Percentiles rank a stretch among this genome's conserved stretches.
phyloP scores from a whole-genome alignment of 2,797 vertebrate genomes.

The Cuniculus paca region DNA sequence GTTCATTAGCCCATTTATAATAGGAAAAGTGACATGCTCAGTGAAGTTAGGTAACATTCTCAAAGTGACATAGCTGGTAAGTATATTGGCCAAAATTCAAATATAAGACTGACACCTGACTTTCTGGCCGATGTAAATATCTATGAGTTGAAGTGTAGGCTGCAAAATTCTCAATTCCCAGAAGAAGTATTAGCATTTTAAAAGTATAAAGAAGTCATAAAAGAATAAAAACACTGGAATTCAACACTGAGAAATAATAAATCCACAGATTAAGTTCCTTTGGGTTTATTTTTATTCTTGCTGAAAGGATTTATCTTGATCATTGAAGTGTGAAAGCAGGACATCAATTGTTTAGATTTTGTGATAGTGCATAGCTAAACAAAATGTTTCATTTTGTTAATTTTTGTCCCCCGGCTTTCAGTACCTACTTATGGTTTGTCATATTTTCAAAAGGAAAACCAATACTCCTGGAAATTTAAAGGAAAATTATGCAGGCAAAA shows the following conservation, averaged over 20 bases:
- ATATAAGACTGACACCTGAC: background rate
- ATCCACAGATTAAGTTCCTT: conserved; percentile 43
- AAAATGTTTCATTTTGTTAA: background rate
- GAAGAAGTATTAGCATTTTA: conserved; percentile 42
- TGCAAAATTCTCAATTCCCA: conserved; percentile 49
- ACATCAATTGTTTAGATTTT: conserved; percentile 38
- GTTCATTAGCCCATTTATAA: conserved; percentile 6
- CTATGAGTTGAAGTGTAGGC: conserved; percentile 5
- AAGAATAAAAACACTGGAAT: conserved; percentile 29
- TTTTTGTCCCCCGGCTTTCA: background rate
- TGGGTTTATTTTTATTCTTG: conserved; percentile 51
- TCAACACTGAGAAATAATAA: background rate
- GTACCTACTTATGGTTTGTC: background rate
- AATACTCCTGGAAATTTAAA: conserved; percentile 45
- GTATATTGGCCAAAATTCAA: conserved; percentile 24
- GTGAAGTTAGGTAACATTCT: background rate
- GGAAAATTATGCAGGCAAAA: conserved; percentile 27
- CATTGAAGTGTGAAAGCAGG: conserved; percentile 43
- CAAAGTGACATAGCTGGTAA: conserved; percentile 8
- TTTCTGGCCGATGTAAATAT: background rate
- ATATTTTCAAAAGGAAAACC: conserved; percentile 37
- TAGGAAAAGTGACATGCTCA: background rate
- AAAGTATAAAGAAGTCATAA: conserved; percentile 17
- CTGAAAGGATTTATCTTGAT: conserved; percentile 48
- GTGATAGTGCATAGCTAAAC: background rate